A percentile compares a stretch with the other conserved stretches of the same genome.
Evolutionary conservation across 2,113 vertebrate species (phyloP).

Genomic region (Mastomys coucha): DNA sequence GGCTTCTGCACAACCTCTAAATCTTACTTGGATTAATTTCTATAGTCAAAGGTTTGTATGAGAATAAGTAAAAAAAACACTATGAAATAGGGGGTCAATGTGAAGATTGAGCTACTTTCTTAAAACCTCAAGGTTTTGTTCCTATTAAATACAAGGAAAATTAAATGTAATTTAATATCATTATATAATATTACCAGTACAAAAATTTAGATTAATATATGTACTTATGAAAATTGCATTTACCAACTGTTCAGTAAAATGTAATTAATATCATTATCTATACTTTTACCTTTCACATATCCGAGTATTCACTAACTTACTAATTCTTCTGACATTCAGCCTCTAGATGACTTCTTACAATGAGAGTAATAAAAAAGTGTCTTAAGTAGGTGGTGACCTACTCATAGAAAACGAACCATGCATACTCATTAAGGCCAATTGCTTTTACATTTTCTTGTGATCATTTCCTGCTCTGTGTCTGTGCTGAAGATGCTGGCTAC

Average conservation of each 20-base stretch:
- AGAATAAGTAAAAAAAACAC: background rate
- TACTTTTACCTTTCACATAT: background rate
- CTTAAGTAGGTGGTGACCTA: background rate
- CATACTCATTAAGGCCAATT: background rate
- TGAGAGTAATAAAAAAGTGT: background rate
- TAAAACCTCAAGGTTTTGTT: background rate
- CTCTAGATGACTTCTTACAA: background rate
- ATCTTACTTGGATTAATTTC: background rate
- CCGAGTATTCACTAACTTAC: background rate
- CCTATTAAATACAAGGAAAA: background rate
- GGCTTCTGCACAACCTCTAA: background rate
- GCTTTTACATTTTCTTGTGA: background rate
- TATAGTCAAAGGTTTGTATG: background rate
- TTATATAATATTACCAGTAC: background rate
- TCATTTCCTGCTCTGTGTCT: background rate
- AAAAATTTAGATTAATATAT: constrained; percentile 20
- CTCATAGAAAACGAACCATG: background rate
- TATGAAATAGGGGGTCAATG: background rate
- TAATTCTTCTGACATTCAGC: background rate
- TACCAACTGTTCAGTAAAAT: background rate
- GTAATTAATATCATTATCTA: background rate
- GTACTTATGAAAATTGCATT: constrained; percentile 25
- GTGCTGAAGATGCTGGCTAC: background rate
- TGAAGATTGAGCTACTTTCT: background rate
- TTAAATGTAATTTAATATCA: constrained; percentile 20